Evolutionary conservation across 2,888 invertebrate species (phyloP).

Genomic region (Loripinus fragilis): DNA sequence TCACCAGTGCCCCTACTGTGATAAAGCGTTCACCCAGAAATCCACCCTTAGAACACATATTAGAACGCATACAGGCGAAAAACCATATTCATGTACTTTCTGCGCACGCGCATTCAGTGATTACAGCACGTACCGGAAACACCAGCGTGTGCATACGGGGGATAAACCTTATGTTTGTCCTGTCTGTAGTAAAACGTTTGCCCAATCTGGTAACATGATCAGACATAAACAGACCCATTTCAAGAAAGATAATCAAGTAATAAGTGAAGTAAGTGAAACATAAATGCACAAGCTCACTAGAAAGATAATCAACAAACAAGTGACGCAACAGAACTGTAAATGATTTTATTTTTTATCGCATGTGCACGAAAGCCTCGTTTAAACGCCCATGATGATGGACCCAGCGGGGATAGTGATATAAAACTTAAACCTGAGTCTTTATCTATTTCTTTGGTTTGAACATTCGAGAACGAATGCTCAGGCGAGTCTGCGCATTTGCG

Average conservation of each 20-base stretch:
- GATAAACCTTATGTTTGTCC: conserved; percentile 66
- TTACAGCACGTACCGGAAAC: conserved; percentile 65
- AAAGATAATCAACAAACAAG: background rate
- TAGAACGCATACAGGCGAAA: conserved; percentile 66
- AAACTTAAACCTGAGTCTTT: no score
- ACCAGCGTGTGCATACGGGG: conserved; percentile 65
- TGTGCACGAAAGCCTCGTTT: no score
- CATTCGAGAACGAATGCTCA: no score
- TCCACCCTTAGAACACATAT: conserved; percentile 67
- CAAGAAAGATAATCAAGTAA: background rate
- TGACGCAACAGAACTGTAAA: no score
- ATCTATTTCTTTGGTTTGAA: no score
- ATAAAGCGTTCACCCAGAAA: conserved; percentile 63
- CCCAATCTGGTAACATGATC: conserved; percentile 70
- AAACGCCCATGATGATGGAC: no score
- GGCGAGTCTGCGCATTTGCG: no score
- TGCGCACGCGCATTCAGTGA: conserved; percentile 64
- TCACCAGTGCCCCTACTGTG: conserved; percentile 59
- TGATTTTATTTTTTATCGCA: no score
- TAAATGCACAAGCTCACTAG: no score
- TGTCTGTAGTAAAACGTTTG: conserved; percentile 64
- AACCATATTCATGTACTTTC: conserved; percentile 59
- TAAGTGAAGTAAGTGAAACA: no score
- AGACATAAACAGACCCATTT: conserved; percentile 43
- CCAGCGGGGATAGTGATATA: no score